Evolutionary conservation across 2,113 vertebrate species (phyloP), one percentile per base, ranked within the genome.

Genomic region (Phrynosoma blainvillii): DNA sequence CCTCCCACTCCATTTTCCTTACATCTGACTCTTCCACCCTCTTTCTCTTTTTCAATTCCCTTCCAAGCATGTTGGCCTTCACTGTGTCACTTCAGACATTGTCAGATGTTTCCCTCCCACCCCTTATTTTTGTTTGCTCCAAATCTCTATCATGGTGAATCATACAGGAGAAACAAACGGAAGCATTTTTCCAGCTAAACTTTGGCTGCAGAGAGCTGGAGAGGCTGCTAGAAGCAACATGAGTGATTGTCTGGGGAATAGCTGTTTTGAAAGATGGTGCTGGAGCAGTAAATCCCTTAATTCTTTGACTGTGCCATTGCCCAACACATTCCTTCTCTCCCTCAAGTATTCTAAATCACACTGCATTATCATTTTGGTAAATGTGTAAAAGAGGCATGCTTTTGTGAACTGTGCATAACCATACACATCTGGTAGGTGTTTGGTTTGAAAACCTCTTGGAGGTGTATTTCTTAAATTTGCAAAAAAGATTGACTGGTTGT

Each of bases 181-280:
- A 65, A 52, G 81, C 25, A 20, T 21, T 32, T 73, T 52, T 54
- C 82, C 27, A 18, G 21, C n/a, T 25, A 10, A 84, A 25, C 25
- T n/a, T 54, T 84, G 68, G 40, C 40, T 84, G 30, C n/a, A 74
- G 30, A 84, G 82, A 73, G 27, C 42, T 52, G 27, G 68, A n/a
- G 42, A 42, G 27, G 18, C 42, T 52, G 40, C 59, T 79, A 52
- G 14, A 79, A 79, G 54, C 16, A 32, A 25, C 30, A 2, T 2
- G 25, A 79, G 40, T 54, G 42, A 32, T 30, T 84, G 7, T 52
- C 40, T 54, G 68, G 66, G 40, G 66, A 71, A 83, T 70, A 18
- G 27, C 30, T n/a, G 25, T 54, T 71, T 84, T 52, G 82, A 84
- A 7, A 84, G 66, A 71, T 71, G 82, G 16, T 83, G 82, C 82